phyloP scores from a whole-genome alignment of 2,888 invertebrate genomes.

The Monoplex corrugatus region DNA sequence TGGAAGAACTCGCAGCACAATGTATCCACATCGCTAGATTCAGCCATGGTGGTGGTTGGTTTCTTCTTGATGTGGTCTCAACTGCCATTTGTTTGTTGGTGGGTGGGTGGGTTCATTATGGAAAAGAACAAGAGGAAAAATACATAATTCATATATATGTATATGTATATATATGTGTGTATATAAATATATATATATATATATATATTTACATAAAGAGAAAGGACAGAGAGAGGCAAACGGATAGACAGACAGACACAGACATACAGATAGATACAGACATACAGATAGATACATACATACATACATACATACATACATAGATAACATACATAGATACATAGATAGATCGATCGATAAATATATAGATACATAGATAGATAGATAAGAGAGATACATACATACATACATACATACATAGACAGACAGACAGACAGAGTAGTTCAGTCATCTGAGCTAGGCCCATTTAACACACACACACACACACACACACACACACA shows the following conservation, averaged over 20 bases:
- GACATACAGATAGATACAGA: neutral
- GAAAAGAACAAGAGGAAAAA: neutral
- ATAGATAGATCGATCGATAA: neutral
- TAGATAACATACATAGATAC: neutral
- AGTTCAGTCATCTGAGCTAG: neutral
- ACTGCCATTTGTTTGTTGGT: neutral
- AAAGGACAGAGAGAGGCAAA: neutral
- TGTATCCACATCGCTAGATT: conserved; percentile 20
- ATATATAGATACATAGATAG: neutral
- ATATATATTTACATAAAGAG: neutral
- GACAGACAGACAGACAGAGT: neutral
- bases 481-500: neutral
- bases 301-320: neutral
- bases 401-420: neutral
- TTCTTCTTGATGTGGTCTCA: neutral
- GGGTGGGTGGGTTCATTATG: too few relatives aligned
- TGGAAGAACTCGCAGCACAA: conserved; percentile 33
- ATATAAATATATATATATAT: neutral
- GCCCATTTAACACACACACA: neutral
- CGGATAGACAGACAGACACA: neutral
- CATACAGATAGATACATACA: neutral
- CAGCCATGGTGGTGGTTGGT: neutral
- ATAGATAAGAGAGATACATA: neutral
- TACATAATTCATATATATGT: neutral
- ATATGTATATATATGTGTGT: neutral